These are phyloP conservation scores for Rhabdomys pumilio DNA, from an alignment of 2,797 vertebrate genomes.

Conservation along the genomic window DNA sequence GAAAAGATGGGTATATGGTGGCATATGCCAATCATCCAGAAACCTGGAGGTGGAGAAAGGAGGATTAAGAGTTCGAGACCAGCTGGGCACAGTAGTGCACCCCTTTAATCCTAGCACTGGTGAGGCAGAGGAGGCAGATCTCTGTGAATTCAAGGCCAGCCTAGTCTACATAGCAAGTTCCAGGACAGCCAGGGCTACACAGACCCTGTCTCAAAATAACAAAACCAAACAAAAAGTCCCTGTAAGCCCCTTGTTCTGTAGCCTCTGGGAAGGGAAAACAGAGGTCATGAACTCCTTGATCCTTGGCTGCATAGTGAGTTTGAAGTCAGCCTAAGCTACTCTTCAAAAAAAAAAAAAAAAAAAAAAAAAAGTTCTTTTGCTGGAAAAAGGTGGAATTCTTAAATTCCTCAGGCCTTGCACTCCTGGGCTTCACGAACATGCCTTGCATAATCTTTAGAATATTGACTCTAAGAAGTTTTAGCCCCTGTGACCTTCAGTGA, in stretches of 20 bases:
- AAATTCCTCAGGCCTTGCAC: too few species aligned
- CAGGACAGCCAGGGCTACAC: not conserved
- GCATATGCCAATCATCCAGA: not conserved
- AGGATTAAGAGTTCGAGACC: not conserved
- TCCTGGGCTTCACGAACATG: fast-evolving
- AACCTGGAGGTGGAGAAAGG: not conserved
- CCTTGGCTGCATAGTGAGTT: not conserved
- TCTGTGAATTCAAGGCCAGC: not conserved
- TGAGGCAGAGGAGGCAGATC: not conserved
- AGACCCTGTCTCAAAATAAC: not conserved
- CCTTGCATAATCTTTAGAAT: not conserved
- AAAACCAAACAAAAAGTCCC: not conserved
- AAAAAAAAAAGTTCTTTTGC: not conserved
- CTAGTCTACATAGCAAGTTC: not conserved
- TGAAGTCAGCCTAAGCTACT: not conserved
- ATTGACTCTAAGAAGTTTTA: not conserved
- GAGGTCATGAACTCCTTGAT: not conserved
- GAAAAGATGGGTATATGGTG: not conserved
- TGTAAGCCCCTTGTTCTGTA: not conserved
- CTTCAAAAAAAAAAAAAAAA: not conserved
- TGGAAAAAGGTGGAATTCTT: not conserved
- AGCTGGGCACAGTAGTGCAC: not conserved
- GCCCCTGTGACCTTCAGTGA: not conserved
- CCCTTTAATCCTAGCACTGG: not conserved
- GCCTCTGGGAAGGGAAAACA: not conserved